These are phyloP conservation scores for Caenorhabditis sp. DNA, from an alignment of 2,888 invertebrate species.

Conservation along the genomic window DNA sequence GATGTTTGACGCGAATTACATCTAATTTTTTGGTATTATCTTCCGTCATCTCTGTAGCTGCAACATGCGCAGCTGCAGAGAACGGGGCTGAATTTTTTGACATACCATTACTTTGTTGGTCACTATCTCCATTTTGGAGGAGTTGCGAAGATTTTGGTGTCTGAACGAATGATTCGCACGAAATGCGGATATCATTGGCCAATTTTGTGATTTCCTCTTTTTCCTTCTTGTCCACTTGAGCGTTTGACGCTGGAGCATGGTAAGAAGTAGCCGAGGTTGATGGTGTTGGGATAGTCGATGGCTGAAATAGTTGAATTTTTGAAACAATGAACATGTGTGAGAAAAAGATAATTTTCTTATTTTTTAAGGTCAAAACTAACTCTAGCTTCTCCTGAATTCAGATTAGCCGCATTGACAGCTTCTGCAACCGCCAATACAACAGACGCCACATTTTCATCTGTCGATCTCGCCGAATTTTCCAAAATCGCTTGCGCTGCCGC, in stretches of 20 bases:
- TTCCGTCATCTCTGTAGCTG: neutral
- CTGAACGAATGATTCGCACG: conserved; percentile 5
- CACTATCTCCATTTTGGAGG: neutral
- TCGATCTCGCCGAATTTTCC: too few relatives aligned
- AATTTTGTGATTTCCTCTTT: conserved; percentile 27
- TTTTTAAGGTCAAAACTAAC: neutral
- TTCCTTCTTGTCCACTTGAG: conserved; percentile 5
- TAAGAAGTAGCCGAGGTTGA: neutral
- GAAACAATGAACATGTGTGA: too few relatives aligned
- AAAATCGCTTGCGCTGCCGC: too few relatives aligned
- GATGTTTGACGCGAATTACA: neutral
- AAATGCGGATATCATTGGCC: conserved; percentile 19
- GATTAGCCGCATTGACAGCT: neutral
- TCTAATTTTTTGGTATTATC: neutral
- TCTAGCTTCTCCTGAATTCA: neutral
- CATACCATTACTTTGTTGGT: neutral
- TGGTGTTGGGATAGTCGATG: neutral
- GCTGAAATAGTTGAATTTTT: neutral
- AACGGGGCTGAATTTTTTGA: neutral
- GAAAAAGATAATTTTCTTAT: too few relatives aligned
- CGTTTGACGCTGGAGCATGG: neutral
- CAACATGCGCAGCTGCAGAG: neutral
- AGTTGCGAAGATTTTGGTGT: conserved; percentile 7
- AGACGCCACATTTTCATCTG: too few relatives aligned
- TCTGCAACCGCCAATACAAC: neutral